Evolutionary conservation across 1,140 invertebrate genomes (phyloP).

Genomic region (Cydia pomonella): DNA sequence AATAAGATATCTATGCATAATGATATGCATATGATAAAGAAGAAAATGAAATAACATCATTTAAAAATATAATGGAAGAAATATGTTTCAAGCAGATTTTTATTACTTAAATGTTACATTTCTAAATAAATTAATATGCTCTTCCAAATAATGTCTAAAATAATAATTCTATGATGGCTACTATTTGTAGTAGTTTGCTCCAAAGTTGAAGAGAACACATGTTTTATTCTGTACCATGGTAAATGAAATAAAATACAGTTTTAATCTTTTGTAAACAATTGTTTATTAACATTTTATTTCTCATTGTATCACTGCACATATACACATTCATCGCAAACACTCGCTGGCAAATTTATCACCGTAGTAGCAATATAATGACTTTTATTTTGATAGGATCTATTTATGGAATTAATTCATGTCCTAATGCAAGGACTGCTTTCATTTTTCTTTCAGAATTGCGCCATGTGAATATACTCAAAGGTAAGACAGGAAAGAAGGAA

Average conservation of each 20-base stretch:
- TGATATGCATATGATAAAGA: no score
- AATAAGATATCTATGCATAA: no score
- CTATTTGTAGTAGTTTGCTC: no score
- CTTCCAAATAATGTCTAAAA: no score
- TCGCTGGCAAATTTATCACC: constrained; percentile 69
- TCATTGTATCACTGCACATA: constrained; percentile 73
- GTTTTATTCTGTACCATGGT: no score
- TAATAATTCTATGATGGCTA: no score
- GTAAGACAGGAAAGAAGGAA: constrained; percentile 48
- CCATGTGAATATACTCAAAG: constrained; percentile 78
- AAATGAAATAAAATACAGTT: constrained; percentile 62
- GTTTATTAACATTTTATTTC: constrained; percentile 81
- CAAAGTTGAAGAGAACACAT: no score
- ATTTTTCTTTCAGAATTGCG: constrained; percentile 76
- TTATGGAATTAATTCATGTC: constrained; percentile 68
- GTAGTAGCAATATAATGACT: constrained; percentile 70
- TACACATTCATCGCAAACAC: constrained; percentile 74
- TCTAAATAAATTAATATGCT: no score
- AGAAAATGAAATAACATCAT: no score
- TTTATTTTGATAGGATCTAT: constrained; percentile 69
- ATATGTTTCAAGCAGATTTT: no score
- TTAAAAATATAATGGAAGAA: no score
- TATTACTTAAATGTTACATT: no score
- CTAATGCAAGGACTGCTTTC: constrained; percentile 61
- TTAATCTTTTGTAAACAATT: constrained; percentile 80